Evolutionary conservation across 2,797 vertebrate genomes (phyloP), one percentile per base, ranked within the genome.

Genomic region (Sciurus carolinensis): DNA sequence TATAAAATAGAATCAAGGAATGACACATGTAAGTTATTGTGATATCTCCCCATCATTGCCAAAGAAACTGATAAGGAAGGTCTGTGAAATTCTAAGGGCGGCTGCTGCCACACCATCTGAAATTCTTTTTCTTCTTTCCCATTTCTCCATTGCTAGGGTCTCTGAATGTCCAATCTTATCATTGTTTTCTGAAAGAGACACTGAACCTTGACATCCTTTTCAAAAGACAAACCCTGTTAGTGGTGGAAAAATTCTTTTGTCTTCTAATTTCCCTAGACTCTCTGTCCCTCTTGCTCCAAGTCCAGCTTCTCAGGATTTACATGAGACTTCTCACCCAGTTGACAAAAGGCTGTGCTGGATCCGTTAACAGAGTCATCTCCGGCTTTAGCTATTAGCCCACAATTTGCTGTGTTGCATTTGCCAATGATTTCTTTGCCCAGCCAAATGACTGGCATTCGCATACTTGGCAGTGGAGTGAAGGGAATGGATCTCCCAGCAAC

Each of bases 331-430:
- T 93, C 76, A 95, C 36, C 2, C 11, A 59, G n/a, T 50, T 84
- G 72, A 97, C 95, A 96, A 93, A 94, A 87, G 95, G 17, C 0
- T 0, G 22, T 87, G 26, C 44, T 76, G 36, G 90, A 62, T 86
- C 69, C 36, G 67, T 87, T 73, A 96, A 89, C 62, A 93, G 73
- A 96, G 88, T 71, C 81, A 79, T 95, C 91, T 93, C 95, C 22
- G 72, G 3, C 57, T 97, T 97, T 97, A 42, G 36, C 95, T 59
- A 42, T 96, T 95, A 94, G 88, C 76, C 86, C 44, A 91, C 75
- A 95, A 83, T 97, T 97, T 97, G 33, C 90, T 96, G 36, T 88
- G 30, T 36, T 93, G 80, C 90, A 72, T 92, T 97, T 97, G 94
- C 85, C 95, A 87, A 39, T 33, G 44, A 94, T 94, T 91, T 86